A percentile compares a stretch with the other conserved stretches of the same genome.
Evolutionary conservation across 2,797 vertebrate genomes (phyloP).

Genomic region (Cephalopachus bancanus): DNA sequence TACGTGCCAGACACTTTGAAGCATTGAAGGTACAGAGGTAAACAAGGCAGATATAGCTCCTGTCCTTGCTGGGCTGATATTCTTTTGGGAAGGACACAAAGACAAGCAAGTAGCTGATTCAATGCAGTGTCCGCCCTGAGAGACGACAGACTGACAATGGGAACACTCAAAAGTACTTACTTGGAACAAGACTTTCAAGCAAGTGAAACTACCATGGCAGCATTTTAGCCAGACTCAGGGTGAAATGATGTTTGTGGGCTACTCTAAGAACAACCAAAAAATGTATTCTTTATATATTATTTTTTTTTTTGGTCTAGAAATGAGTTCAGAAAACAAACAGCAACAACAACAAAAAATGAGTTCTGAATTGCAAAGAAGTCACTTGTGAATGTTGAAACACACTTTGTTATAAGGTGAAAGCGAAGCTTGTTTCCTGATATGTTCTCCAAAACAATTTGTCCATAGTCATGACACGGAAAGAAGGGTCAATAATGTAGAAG

Average conservation of each 20-base stretch:
- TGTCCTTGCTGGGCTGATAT: not conserved
- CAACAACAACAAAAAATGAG: not conserved
- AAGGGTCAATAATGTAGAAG: not conserved
- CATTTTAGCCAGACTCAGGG: not conserved
- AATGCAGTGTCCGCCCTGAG: not conserved
- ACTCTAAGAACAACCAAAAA: not conserved
- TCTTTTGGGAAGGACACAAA: not conserved
- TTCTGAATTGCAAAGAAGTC: not conserved
- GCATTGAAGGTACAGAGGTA: not conserved
- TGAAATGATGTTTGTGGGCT: not conserved
- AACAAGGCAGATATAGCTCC: not conserved
- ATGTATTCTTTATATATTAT: not conserved
- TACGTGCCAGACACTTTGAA: not conserved
- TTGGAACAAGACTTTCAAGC: not conserved
- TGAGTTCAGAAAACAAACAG: too few species aligned
- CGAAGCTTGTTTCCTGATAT: not conserved
- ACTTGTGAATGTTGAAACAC: not conserved
- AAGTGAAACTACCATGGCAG: not conserved
- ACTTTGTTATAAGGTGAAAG: not conserved
- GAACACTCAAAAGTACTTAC: not conserved
- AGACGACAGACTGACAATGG: not conserved
- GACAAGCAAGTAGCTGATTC: not conserved
- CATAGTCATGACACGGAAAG: not conserved
- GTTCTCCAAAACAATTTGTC: not conserved
- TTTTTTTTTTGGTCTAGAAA: too few species aligned